phyloP scores from a whole-genome alignment of 2,888 invertebrate species.

The Limenitis camilla region DNA sequence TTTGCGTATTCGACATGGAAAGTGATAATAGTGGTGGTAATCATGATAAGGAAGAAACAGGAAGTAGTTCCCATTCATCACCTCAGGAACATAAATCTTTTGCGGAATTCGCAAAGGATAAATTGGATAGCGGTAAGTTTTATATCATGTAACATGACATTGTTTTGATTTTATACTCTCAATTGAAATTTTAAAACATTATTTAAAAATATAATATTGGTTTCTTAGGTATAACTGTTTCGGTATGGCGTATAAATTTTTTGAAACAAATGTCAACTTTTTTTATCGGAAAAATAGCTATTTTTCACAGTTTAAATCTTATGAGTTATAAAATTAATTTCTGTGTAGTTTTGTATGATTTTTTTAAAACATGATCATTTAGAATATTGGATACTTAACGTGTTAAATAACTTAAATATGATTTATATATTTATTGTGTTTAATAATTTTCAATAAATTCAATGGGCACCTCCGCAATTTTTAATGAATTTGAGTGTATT shows the following conservation, averaged over 20 bases:
- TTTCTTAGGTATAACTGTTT: neutral
- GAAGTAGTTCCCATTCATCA: slow-evolving; percentile 61
- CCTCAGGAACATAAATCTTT: slow-evolving; percentile 67
- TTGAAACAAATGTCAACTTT: neutral
- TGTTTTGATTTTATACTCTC: neutral
- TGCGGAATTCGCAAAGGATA: slow-evolving; percentile 68
- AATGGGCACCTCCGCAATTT: too few species aligned
- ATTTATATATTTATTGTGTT: too few species aligned
- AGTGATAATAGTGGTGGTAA: slow-evolving; percentile 49
- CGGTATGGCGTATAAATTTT: neutral
- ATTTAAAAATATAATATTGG: too few species aligned
- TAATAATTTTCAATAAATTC: too few species aligned
- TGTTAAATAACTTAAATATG: too few species aligned
- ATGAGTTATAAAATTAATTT: too few species aligned
- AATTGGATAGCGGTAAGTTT: slow-evolving; percentile 58
- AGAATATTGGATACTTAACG: too few species aligned
- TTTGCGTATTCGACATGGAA: slow-evolving; percentile 44
- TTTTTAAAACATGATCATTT: too few species aligned
- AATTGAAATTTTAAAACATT: neutral
- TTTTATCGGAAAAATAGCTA: too few species aligned
- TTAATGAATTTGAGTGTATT: too few species aligned
- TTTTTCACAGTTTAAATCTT: too few species aligned
- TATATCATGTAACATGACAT: neutral
- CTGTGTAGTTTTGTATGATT: too few species aligned
- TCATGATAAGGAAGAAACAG: slow-evolving; percentile 57